Base-by-base conservation (phyloP, 2,797 vertebrate genomes). In the Lepilemur septentrionalis region DNA sequence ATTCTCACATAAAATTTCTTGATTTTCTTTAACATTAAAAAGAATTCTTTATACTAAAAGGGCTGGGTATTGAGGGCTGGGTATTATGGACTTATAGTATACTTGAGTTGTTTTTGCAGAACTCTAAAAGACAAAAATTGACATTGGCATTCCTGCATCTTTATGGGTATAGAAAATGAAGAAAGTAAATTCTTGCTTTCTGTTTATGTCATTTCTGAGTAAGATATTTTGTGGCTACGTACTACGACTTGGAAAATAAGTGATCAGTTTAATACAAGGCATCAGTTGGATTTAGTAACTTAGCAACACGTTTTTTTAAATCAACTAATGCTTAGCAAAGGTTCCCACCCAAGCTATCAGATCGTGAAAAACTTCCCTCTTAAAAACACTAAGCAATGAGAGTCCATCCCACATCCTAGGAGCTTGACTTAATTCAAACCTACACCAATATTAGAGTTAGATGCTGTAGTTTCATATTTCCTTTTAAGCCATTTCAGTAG, bases 1-100 rank as follows among this genome's bases (percentile, higher is more conserved):
- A 83, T 55, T 90, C 50, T 95, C 81, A 90, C 4, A 48, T 28
- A 59, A 30, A 95, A 90, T 67, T 75, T 73, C 18, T 80, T 89
- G 28, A 23, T 23, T 63, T n/a, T 65, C 75, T 83, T 76, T 69
- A 69, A 81, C 41, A 55, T 84, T 91, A 70, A 72, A 73, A 80
- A 73, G 43, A 85, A 89, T 25, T 46, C 28, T 82, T 70, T 70
- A 25, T 32, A 72, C 32, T n/a, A 69, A 94, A 55, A 69, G 1
- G 14, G 6, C n/a, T 81, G 1, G 38, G 25, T 35, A 85, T 55
- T 38, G 55, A 69, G 1, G 14, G 6, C n/a, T 81, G 1, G 38
- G 25, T 35, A 85, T 57, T 43, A 1, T 4, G 75, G 83, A 50
- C 23, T 46, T 61, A 11, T 7, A 52, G 35, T 11, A 82, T 28